A percentile compares a stretch with the other conserved stretches of the same genome.
Evolutionary conservation across 2,797 vertebrate species (phyloP).

Genomic region (Aphelocoma californica): DNA sequence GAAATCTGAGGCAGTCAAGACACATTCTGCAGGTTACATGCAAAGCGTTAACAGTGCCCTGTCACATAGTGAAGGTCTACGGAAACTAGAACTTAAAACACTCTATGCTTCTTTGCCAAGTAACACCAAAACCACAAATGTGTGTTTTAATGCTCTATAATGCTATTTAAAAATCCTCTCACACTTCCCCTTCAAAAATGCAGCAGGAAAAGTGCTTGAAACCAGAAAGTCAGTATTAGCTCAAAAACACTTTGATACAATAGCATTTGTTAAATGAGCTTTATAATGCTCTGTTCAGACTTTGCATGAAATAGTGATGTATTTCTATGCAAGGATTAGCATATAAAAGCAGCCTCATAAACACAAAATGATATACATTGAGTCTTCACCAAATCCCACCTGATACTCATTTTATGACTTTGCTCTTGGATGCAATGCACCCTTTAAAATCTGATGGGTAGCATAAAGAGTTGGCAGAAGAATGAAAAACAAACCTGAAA

Average conservation of each 20-base stretch:
- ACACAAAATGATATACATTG: conserved; percentile 69
- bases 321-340: conserved; percentile 31
- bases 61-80: neutral
- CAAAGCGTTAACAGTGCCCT: conserved; percentile 15
- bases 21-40: conserved; percentile 6
- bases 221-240: conserved; percentile 5
- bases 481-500: conserved; percentile 75
- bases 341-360: conserved; percentile 69
- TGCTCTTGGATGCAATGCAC: conserved; percentile 70
- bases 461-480: conserved; percentile 31
- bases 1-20: neutral
- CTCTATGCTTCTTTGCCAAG: neutral
- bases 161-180: conserved; percentile 1
- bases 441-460: conserved; percentile 71
- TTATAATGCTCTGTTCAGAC: conserved; percentile 1
- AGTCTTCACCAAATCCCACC: conserved; percentile 73
- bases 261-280: conserved; percentile 40
- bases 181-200: conserved; percentile 9
- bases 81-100: conserved; percentile 9
- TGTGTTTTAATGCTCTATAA: neutral
- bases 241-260: conserved; percentile 22
- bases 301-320: neutral
- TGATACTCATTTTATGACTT: conserved; percentile 76
- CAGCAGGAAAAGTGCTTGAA: conserved; percentile 29
- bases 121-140: neutral